Percentiles rank a stretch among this genome's conserved stretches.
phyloP scores from a whole-genome alignment of 2,888 invertebrate genomes.

The Ephialtes manifestator region DNA sequence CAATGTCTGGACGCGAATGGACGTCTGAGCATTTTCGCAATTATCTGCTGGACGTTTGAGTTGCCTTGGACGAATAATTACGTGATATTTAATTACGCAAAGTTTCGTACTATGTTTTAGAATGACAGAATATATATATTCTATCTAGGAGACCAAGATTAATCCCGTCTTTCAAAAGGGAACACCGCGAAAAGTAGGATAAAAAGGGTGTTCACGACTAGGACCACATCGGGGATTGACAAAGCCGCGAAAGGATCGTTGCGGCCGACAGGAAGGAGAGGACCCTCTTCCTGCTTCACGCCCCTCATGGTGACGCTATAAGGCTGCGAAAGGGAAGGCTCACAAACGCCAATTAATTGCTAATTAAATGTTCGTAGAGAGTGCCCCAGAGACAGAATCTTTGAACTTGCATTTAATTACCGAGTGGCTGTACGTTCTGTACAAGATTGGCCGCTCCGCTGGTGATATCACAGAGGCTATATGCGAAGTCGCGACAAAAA shows the following conservation, averaged over 20 bases:
- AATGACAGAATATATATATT: neutral
- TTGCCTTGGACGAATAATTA: constrained; percentile 3
- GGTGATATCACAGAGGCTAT: neutral
- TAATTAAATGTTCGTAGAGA: constrained; percentile 50
- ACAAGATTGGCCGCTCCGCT: neutral
- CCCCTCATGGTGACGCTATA: neutral
- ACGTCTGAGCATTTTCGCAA: constrained; percentile 15
- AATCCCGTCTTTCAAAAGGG: neutral
- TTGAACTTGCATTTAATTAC: constrained; percentile 70
- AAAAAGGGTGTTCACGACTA: neutral
- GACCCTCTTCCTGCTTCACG: neutral
- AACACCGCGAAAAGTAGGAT: neutral
- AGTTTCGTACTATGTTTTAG: neutral
- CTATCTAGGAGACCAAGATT: neutral
- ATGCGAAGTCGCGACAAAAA: neutral
- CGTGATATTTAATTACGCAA: constrained; percentile 17
- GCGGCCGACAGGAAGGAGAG: neutral
- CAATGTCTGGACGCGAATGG: constrained; percentile 33
- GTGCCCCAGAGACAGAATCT: constrained; percentile 37
- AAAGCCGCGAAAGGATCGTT: constrained; percentile 15
- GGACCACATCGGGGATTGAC: neutral
- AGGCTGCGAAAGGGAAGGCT: neutral
- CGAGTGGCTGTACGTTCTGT: neutral
- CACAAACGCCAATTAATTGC: constrained; percentile 66
- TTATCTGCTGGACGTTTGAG: constrained; percentile 9